Evolutionary conservation across 2,888 invertebrate species (phyloP), one percentile per base, ranked within the genome.

Genomic region (Dicyrtomina minuta): DNA sequence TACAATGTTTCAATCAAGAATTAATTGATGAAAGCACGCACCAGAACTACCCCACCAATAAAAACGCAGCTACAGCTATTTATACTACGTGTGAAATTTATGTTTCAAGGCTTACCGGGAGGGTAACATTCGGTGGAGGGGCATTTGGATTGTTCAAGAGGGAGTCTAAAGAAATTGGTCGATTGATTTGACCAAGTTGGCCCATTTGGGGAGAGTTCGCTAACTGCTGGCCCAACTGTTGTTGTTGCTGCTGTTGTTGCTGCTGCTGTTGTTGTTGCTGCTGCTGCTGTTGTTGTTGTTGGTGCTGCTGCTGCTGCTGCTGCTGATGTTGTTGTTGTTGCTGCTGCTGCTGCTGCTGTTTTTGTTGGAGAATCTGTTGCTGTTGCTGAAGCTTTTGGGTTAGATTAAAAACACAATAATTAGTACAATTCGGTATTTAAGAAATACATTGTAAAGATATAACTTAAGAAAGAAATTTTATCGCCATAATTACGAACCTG

Each of bases 91-190:
- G 17, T 20, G 20, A 17, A 44, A 24, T 24, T 12, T 44, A 8
- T 24, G 15, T 62, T 15, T 27, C 17, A 3, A 17, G 8, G 15
- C 67, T 33, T 67, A 67, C 67, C 39, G 26, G 67, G 17, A 95
- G 85, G 72, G 94, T 89, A 66, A 96, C 95, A 82, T 96, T 96
- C 64, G 79, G 78, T 2, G 93, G 92, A 74, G 79, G 78, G 5
- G 93, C 92, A 74, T 92, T 92, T 59, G 89, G 90, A 79, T 90
- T 91, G 80, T 90, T 91, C 79, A 94, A 86, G 78, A 96, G 85
- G 73, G 90, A 92, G 81, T 90, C 91, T 79, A 95, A 91, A 80
- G 91, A 93, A 74, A 70, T 72, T 43, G 46, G 59, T 46, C 60
- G 67, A 39, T 67, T 59, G 41, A 33, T 51, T 62, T 70, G 66